Conservation (phyloP, 2,888 invertebrate species). For the Cheilosia urbana region DNA sequence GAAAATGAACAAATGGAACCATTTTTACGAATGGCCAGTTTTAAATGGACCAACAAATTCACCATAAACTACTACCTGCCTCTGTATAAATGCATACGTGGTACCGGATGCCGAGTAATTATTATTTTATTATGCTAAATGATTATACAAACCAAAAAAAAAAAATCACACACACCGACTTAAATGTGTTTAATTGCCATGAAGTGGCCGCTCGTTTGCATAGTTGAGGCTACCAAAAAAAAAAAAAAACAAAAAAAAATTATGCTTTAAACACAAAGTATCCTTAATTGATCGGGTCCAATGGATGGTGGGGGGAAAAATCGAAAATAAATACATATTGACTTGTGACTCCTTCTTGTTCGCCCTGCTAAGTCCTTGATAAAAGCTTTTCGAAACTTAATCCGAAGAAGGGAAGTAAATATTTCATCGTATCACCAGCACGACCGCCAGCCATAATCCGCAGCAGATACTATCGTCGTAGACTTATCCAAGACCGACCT, state of each 20-base stretch:
- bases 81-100: constrained; percentile 39
- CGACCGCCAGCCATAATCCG: constrained; percentile 8
- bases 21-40: constrained; percentile 64
- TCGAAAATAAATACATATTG: constrained; percentile 11
- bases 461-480: constrained; percentile 9
- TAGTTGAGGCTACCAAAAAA: not conserved
- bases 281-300: too few relatives aligned
- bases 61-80: constrained; percentile 35
- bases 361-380: constrained; percentile 37
- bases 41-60: constrained; percentile 67
- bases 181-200: constrained; percentile 54
- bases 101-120: constrained; percentile 48
- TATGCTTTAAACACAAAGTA: not conserved
- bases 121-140: constrained; percentile 59
- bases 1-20: constrained; percentile 45
- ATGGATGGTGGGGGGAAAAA: not conserved
- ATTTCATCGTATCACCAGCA: constrained; percentile 61
- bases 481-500: constrained; percentile 57
- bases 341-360: not conserved
- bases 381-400: constrained; percentile 67
- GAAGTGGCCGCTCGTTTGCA: constrained; percentile 50
- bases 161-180: constrained; percentile 11
- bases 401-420: constrained; percentile 48
- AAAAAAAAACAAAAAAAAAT: too few relatives aligned
- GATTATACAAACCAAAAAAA: constrained; percentile 11